These are phyloP conservation scores for Sus scrofa DNA, from an alignment of 2,113 vertebrate genomes.

Conservation along the genomic window T2T-Sscrofa CM000830.6:17940001-17940500, in stretches of 20 bases:
- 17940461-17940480: not conserved
- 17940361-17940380: not conserved
- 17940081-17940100: not conserved
- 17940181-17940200: not conserved
- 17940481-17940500: not conserved
- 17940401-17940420: conserved; percentile 27
- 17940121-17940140: not conserved
- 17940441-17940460: conserved; percentile 24
- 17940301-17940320: conserved; percentile 19
- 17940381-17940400: not conserved
- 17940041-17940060: not conserved
- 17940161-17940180: not conserved
- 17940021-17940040: not conserved
- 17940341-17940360: conserved; percentile 21
- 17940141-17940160: not conserved
- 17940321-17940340: not conserved
- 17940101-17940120: not conserved
- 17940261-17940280: not conserved
- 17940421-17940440: conserved; percentile 10
- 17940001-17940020: not conserved
- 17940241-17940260: not conserved
- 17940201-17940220: not conserved
- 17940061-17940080: not conserved
- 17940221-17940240: not conserved
- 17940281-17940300: conserved; percentile 12